Base-by-base conservation (phyloP, 2,797 vertebrate genomes). In the Cryptoblepharus egeriae region DNA sequence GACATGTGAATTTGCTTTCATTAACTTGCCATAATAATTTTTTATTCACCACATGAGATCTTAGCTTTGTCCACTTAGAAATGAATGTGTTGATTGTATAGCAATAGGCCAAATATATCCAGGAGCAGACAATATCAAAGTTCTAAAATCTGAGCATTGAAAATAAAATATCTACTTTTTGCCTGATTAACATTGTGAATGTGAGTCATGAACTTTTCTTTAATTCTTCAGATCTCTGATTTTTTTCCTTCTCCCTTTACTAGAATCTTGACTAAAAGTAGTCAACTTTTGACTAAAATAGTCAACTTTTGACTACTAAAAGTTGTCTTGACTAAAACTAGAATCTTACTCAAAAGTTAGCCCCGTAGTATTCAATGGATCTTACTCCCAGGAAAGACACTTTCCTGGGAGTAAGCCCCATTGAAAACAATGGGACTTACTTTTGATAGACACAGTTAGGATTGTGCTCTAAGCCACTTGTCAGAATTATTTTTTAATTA, bases 181-280 rank as follows among this genome's bases (percentile, higher is more conserved):
- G 76, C 86, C 88, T 90, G 77, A 86, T 89, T 87, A 90, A 89
- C 83, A 75, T 82, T 79, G 79, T 85, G 49, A 83, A 87, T 91
- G 45, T 89, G 81, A 81, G 89, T 75, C 91, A 88, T 91, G 86
- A 93, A 94, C 92, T 85, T 89, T 71, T 85, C 85, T 90, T 89
- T 42, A 4, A 4, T 42, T 42, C 84, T 93, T 93, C 86, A 93
- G 55, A 49, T 63, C 86, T 85, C 79, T 92, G 81, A 87, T 90
- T 92, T 89, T 70, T 94, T 87, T 77, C 90, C 92, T 94, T 85
- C 93, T 94, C 95, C 94, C 94, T 96, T 93, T 95, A 89, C 92
- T 95, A 94, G 94, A 89, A 88, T 86, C 92, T 93, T 85, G 86
- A 49, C 45, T 95, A n/a, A n/a, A n/a, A n/a, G n/a, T n/a, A n/a